Evolutionary conservation across 1,140 invertebrate species (phyloP).

Genomic region (Hylaeus anthracinus): DNA sequence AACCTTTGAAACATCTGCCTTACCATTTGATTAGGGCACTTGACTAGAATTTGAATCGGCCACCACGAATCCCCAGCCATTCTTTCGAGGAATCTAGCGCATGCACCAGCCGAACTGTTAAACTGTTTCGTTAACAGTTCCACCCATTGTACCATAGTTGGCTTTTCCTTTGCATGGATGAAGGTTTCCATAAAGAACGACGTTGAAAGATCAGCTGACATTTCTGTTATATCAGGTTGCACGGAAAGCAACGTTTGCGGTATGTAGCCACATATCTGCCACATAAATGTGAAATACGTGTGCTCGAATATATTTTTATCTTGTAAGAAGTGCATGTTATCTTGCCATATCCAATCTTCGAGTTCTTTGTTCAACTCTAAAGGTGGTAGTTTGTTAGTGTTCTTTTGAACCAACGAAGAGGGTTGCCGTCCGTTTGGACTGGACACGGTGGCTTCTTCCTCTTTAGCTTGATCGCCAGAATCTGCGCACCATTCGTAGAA

Average conservation of each 20-base stretch:
- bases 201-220: constrained; percentile 93
- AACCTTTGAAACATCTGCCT: constrained; percentile 96
- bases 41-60: constrained; percentile 96
- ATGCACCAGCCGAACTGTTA: constrained; percentile 93
- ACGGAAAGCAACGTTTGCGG: constrained; percentile 92
- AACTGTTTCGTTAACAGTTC: constrained; percentile 97
- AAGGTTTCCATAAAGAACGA: constrained; percentile 98
- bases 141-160: constrained; percentile 98
- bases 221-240: constrained; percentile 89
- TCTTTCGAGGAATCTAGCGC: constrained; percentile 95
- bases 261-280: constrained; percentile 96
- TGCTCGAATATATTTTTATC: constrained; percentile 98
- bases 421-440: constrained; percentile 63
- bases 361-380: constrained; percentile 88
- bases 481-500: constrained; percentile 92
- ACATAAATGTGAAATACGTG: constrained; percentile 97
- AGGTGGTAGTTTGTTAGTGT: constrained; percentile 71
- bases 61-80: constrained; percentile 97
- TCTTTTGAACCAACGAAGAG: constrained; percentile 59
- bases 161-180: constrained; percentile 98
- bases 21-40: constrained; percentile 97
- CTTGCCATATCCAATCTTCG: constrained; percentile 96
- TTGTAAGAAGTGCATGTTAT: constrained; percentile 96
- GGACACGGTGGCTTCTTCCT: constrained; percentile 79
- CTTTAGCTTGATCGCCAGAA: constrained; percentile 69